These are phyloP conservation scores for Acomys russatus DNA, from an alignment of 2,797 vertebrate genomes.

Conservation along the genomic window DNA sequence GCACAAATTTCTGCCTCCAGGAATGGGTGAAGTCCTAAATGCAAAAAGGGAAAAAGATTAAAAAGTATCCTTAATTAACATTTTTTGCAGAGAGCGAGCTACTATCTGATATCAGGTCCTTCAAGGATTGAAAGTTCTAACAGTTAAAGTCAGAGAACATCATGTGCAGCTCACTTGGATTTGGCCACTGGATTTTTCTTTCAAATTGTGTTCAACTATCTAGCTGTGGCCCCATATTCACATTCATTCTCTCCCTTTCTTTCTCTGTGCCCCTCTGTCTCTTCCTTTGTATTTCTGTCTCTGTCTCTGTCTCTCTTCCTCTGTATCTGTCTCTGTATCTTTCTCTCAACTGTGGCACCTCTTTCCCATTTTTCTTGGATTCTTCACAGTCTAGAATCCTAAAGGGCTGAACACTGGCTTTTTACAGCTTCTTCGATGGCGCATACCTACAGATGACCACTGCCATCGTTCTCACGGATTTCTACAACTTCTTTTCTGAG, in stretches of 20 bases:
- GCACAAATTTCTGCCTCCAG: slow-evolving; percentile 12
- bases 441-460: background rate
- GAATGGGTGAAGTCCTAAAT: background rate
- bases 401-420: background rate
- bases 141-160: background rate
- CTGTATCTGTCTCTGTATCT: background rate
- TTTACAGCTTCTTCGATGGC: background rate
- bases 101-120: background rate
- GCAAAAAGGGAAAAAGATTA: background rate
- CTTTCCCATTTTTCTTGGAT: background rate
- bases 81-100: background rate
- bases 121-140: background rate
- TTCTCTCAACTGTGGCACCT: background rate
- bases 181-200: slow-evolving; percentile 5
- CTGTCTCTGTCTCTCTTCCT: background rate
- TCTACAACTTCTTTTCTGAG: background rate
- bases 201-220: background rate
- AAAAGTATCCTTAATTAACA: background rate
- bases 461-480: background rate
- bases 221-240: background rate
- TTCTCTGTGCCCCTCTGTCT: background rate
- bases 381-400: background rate
- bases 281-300: background rate
- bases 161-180: background rate
- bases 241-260: background rate